These are phyloP conservation scores for Adrianichthys oophorus DNA, from an alignment of 2,797 vertebrate genomes.

Conservation along the genomic window DNA sequence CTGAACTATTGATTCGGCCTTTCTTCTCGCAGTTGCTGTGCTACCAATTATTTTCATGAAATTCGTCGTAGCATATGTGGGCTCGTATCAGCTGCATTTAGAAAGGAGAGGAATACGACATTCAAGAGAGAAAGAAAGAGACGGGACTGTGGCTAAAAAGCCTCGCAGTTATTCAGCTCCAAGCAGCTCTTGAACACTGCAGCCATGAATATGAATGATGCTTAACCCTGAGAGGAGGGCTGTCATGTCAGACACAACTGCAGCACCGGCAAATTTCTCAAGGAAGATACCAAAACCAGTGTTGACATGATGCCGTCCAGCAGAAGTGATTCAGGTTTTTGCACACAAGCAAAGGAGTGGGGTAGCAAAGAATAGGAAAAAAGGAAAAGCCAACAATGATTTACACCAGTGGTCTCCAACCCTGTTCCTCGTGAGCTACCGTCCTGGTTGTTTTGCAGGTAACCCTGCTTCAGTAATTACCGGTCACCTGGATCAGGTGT, in stretches of 20 bases:
- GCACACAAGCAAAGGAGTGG: neutral
- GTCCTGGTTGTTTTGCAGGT: too few species aligned
- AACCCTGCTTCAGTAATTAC: too few species aligned
- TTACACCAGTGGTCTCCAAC: too few species aligned
- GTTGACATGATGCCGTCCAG: conserved; percentile 32
- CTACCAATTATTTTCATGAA: conserved; percentile 31
- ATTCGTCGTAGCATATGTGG: conserved; percentile 1
- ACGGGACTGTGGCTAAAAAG: conserved; percentile 29
- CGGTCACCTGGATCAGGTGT: too few species aligned
- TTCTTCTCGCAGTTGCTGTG: conserved; percentile 22
- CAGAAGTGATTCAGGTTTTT: conserved; percentile 37
- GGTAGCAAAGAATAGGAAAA: too few species aligned
- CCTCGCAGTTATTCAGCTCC: conserved; percentile 39
- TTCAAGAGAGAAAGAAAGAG: conserved; percentile 15
- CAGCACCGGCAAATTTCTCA: conserved; percentile 52
- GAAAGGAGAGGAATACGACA: conserved; percentile 17
- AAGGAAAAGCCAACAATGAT: too few species aligned
- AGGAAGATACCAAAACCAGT: conserved; percentile 41
- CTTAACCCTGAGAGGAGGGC: conserved; percentile 54
- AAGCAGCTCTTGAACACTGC: conserved; percentile 31
- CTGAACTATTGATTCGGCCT: conserved; percentile 34
- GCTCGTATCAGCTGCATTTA: conserved; percentile 8
- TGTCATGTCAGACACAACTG: conserved; percentile 63
- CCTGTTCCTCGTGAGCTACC: too few species aligned
- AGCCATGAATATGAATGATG: conserved; percentile 71